phyloP scores from a whole-genome alignment of 2,888 invertebrate species.

The Mactromeris polynyma region DNA sequence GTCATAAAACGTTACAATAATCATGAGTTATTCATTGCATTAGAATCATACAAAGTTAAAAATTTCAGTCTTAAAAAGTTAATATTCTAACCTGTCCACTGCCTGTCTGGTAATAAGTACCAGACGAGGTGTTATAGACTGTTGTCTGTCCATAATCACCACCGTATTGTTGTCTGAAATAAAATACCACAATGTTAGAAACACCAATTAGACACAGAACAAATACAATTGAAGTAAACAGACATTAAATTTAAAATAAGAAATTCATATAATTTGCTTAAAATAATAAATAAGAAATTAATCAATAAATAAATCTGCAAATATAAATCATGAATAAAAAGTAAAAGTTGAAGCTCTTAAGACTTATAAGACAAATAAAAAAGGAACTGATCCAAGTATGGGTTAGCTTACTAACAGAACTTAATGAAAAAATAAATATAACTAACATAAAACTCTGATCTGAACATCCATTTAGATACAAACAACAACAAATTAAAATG shows the following conservation, averaged over 20 bases:
- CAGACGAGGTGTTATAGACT: conserved; percentile 90
- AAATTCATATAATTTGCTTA: background rate
- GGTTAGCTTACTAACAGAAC: background rate
- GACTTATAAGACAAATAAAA: background rate
- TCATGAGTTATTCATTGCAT: too few species aligned
- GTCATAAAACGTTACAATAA: too few species aligned
- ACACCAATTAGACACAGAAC: background rate
- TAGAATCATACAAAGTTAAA: too few species aligned
- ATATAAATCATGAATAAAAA: background rate
- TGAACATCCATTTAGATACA: background rate
- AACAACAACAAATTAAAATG: background rate
- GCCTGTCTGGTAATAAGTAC: conserved; percentile 92
- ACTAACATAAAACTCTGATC: background rate
- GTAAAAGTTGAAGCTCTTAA: too few species aligned
- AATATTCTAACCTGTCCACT: conserved; percentile 89
- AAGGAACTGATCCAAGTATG: conserved; percentile 8
- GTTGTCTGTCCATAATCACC: conserved; percentile 86
- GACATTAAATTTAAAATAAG: background rate
- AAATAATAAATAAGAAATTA: background rate
- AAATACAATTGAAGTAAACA: background rate
- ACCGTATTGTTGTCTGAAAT: conserved; percentile 80
- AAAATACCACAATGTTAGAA: background rate
- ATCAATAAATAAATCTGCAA: background rate
- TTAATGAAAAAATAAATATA: too few species aligned
- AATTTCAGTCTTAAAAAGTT: too few species aligned